phyloP scores from a whole-genome alignment of 2,888 invertebrate species.

The Lampropteryx suffumata region DNA sequence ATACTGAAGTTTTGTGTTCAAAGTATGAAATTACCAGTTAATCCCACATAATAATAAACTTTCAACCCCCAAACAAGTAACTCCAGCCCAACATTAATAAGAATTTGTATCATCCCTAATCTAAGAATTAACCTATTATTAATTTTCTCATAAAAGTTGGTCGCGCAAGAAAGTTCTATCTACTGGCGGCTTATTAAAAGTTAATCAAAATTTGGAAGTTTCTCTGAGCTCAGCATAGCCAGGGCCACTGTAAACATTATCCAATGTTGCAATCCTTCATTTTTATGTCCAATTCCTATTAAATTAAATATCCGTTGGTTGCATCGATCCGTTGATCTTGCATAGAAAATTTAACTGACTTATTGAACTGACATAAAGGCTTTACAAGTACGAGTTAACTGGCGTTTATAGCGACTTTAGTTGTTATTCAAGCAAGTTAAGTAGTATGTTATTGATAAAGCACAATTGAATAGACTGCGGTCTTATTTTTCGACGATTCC shows the following conservation, averaged over 20 bases:
- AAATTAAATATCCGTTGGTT: too few relatives aligned
- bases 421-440: too few relatives aligned
- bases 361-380: too few relatives aligned
- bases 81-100: slow-evolving; percentile 9
- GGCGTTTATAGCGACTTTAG: too few relatives aligned
- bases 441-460: too few relatives aligned
- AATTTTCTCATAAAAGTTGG: slow-evolving; percentile 30
- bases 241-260: slow-evolving; percentile 1
- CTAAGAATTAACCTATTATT: slow-evolving; percentile 26
- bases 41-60: slow-evolving; percentile 7
- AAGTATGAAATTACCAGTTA: neutral
- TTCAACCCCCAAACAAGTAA: slow-evolving; percentile 6
- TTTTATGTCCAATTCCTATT: too few relatives aligned
- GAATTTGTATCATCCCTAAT: slow-evolving; percentile 20
- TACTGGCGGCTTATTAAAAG: slow-evolving; percentile 52
- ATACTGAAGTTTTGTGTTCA: neutral
- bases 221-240: slow-evolving; percentile 28
- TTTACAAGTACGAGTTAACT: too few relatives aligned
- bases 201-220: slow-evolving; percentile 51
- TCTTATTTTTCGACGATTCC: too few relatives aligned
- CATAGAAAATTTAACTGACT: too few relatives aligned
- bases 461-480: too few relatives aligned
- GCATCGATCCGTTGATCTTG: too few relatives aligned
- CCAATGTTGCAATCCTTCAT: slow-evolving; percentile 2
- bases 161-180: slow-evolving; percentile 37